Evolutionary conservation across 1,140 invertebrate species (phyloP).

Genomic region (Holcopasites calliopsidis): DNA sequence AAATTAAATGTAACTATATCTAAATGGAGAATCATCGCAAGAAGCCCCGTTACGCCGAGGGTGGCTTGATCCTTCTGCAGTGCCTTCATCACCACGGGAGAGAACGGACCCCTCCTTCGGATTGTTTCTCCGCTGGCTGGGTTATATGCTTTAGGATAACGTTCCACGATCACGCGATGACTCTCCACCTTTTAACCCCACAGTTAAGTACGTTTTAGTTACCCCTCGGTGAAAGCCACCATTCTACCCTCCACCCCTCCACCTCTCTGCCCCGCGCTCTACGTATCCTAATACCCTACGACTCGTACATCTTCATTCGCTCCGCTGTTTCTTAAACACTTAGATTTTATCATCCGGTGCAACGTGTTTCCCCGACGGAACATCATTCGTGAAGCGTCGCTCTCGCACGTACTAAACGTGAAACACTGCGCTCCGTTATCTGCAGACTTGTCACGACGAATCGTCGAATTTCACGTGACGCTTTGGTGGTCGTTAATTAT

Average conservation of each 20-base stretch:
- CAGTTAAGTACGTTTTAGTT: constrained; percentile 68
- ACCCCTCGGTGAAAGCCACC: constrained; percentile 55
- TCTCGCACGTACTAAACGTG: neutral
- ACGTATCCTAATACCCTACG: constrained; percentile 42
- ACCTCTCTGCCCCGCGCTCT: neutral
- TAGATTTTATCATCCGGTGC: constrained; percentile 53
- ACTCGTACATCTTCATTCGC: constrained; percentile 63
- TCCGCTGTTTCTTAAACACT: constrained; percentile 60
- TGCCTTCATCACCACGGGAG: constrained; percentile 26
- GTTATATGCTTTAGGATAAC: constrained; percentile 68
- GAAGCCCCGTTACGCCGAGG: constrained; percentile 23
- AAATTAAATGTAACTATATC: constrained; percentile 49
- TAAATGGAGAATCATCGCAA: constrained; percentile 54
- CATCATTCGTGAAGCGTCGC: constrained; percentile 22
- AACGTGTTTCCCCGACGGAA: constrained; percentile 21
- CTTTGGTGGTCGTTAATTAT: neutral
- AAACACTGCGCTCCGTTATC: constrained; percentile 15
- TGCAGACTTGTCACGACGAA: constrained; percentile 2
- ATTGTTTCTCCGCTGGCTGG: constrained; percentile 64
- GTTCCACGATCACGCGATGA: constrained; percentile 74
- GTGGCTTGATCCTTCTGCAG: constrained; percentile 37
- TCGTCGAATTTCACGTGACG: neutral
- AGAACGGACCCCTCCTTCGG: constrained; percentile 53
- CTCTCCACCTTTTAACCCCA: constrained; percentile 70
- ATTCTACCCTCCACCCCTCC: neutral